phyloP scores from a whole-genome alignment of 2,888 invertebrate species.

The Eugnorisma glareosa region DNA sequence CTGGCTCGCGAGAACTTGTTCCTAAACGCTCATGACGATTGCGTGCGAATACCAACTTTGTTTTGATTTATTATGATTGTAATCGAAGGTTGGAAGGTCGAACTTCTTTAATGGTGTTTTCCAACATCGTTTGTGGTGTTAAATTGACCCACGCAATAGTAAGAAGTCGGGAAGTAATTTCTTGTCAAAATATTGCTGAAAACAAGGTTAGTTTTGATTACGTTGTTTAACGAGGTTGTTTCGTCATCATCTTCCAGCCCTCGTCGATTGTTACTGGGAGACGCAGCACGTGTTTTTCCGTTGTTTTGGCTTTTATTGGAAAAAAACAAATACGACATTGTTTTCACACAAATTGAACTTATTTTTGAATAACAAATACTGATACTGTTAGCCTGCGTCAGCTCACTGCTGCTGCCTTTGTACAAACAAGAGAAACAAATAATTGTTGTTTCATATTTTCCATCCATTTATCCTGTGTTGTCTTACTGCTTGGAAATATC shows the following conservation, averaged over 20 bases:
- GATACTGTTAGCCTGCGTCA: no score
- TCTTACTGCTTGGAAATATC: no score
- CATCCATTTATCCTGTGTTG: no score
- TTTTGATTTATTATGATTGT: slow-evolving; percentile 66
- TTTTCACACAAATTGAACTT: not conserved
- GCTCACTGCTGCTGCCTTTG: no score
- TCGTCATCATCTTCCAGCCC: not conserved
- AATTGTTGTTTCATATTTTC: no score
- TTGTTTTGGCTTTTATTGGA: not conserved
- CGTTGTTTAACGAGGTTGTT: not conserved
- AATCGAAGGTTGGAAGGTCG: slow-evolving; percentile 59
- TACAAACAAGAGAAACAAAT: no score
- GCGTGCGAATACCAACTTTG: slow-evolving; percentile 61
- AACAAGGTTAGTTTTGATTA: not conserved
- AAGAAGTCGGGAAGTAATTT: slow-evolving; percentile 7
- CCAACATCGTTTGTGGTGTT: slow-evolving; percentile 42
- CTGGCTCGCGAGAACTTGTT: slow-evolving; percentile 14
- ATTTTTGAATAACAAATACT: not conserved
- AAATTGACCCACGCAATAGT: slow-evolving; percentile 26
- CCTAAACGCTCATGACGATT: slow-evolving; percentile 48
- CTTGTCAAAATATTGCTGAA: not conserved
- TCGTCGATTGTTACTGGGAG: no score
- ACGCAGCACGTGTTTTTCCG: no score
- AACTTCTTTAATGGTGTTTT: slow-evolving; percentile 58
- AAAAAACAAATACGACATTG: not conserved